phyloP scores from a whole-genome alignment of 1,140 invertebrate species.

The Hycleus cichorii region DNA sequence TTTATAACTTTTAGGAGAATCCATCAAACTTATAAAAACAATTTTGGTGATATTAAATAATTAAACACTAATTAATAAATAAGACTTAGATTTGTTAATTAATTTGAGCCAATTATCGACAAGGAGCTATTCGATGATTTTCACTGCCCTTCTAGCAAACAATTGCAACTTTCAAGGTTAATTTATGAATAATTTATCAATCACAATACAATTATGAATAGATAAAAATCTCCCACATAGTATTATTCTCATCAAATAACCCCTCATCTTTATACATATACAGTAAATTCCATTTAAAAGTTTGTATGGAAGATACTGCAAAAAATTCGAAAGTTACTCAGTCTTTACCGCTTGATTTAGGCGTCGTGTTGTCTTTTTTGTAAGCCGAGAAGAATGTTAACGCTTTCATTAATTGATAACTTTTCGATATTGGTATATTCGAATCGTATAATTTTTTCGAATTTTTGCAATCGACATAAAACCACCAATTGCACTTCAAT shows the following conservation, averaged over 20 bases:
- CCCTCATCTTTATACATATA: neutral
- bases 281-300: no score
- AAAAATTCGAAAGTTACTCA: neutral
- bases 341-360: conserved; percentile 11
- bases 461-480: conserved; percentile 80
- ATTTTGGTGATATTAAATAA: no score
- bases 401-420: conserved; percentile 84
- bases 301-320: neutral
- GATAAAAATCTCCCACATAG: no score
- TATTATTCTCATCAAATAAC: no score
- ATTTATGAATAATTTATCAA: no score
- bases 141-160: neutral
- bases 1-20: no score
- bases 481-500: conserved; percentile 87
- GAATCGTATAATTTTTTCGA: conserved; percentile 74
- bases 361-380: conserved; percentile 50
- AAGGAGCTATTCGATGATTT: neutral
- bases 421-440: conserved; percentile 83
- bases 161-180: conserved; percentile 7
- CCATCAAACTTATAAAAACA: no score
- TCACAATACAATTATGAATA: no score
- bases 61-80: conserved; percentile 3
- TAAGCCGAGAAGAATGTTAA: conserved; percentile 79
- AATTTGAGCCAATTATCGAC: conserved; percentile 7
- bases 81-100: conserved; percentile 11